A percentile compares a stretch with the other conserved stretches of the same genome.
These are phyloP conservation scores for Gymnopithys bicolor DNA, from an alignment of 2,797 vertebrate species.

Conservation along the genomic window DNA sequence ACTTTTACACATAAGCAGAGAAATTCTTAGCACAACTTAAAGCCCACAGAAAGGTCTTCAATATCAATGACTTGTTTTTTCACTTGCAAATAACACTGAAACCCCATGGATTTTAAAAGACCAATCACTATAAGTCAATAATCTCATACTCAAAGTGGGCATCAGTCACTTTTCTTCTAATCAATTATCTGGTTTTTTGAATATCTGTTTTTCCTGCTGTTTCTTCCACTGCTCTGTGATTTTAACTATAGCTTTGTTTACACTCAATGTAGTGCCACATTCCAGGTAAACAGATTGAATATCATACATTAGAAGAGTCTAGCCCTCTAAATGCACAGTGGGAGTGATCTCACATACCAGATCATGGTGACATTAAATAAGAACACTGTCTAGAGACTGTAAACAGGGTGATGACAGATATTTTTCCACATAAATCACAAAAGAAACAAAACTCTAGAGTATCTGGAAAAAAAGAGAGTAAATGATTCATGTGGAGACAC, in stretches of 20 bases:
- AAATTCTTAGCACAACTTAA: neutral
- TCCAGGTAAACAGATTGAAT: neutral
- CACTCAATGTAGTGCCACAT: neutral
- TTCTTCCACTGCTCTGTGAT: neutral
- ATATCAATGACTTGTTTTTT: neutral
- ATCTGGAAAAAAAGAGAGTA: neutral
- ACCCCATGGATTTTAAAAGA: neutral
- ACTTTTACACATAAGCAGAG: neutral
- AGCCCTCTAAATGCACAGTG: neutral
- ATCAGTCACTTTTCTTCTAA: neutral
- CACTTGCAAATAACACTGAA: neutral
- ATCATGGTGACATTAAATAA: neutral
- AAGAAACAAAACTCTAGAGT: neutral
- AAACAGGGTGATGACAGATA: neutral
- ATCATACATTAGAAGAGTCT: accelerated
- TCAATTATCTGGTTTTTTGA: neutral
- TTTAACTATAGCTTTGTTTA: neutral
- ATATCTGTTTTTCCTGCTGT: neutral
- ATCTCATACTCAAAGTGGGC: neutral
- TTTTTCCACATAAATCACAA: neutral
- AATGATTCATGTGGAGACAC: neutral
- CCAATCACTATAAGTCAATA: neutral
- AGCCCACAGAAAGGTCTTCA: neutral
- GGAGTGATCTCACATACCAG: neutral
- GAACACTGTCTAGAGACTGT: neutral